phyloP scores from a whole-genome alignment of 2,113 vertebrate genomes.

The Lasiurus borealis region DNA sequence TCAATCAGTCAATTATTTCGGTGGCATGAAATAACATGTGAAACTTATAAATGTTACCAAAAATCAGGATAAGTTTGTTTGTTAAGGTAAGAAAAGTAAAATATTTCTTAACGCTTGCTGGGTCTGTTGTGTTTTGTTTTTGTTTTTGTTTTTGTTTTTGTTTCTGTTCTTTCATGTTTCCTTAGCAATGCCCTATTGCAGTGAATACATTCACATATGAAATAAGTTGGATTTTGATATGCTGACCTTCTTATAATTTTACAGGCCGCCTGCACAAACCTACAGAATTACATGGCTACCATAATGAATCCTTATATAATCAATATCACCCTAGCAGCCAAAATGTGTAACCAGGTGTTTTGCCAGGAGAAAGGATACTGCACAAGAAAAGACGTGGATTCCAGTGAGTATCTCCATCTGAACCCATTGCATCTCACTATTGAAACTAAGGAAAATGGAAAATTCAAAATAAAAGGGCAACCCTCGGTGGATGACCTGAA shows the following conservation, averaged over 20 bases:
- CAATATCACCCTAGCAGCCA: slow-evolving; percentile 93
- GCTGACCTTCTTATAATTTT: slow-evolving; percentile 51
- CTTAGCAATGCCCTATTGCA: slow-evolving; percentile 17
- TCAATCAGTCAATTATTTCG: neutral
- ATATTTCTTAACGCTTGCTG: neutral
- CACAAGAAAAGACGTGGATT: slow-evolving; percentile 87
- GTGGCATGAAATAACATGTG: neutral
- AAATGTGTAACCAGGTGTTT: slow-evolving; percentile 90
- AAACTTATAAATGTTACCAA: neutral
- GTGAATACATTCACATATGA: neutral
- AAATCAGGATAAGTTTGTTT: neutral
- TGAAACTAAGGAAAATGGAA: slow-evolving; percentile 69
- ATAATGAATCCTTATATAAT: slow-evolving; percentile 92
- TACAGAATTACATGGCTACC: slow-evolving; percentile 86
- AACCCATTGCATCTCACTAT: slow-evolving; percentile 87
- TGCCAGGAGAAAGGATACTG: slow-evolving; percentile 91
- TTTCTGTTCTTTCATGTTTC: neutral
- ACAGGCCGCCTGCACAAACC: slow-evolving; percentile 86
- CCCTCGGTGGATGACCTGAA: slow-evolving; percentile 86
- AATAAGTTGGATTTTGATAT: slow-evolving; percentile 27
- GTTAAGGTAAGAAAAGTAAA: neutral
- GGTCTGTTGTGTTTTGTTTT: neutral
- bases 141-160: neutral
- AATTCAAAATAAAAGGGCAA: slow-evolving; percentile 84
- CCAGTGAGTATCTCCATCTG: slow-evolving; percentile 91